Evolutionary conservation across 2,888 invertebrate genomes (phyloP).

Genomic region (Lapara coniferarum): DNA sequence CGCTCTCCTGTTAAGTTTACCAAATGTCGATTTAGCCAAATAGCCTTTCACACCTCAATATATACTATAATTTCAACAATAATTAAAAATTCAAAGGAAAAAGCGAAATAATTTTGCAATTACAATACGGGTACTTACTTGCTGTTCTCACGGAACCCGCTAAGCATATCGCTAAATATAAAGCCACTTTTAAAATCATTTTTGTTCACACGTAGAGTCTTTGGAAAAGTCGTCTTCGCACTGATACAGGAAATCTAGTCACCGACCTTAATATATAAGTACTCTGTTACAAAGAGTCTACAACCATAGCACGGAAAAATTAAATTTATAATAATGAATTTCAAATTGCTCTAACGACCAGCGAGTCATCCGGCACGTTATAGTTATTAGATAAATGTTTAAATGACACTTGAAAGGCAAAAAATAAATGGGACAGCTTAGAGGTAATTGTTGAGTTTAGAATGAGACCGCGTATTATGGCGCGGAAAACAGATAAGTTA

Average conservation of each 20-base stretch:
- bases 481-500: no score
- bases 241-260: conserved; percentile 17
- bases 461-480: neutral
- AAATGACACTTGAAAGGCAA: conserved; percentile 9
- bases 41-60: no score
- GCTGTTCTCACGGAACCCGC: conserved; percentile 1
- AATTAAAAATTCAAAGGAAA: neutral
- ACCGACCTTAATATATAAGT: conserved; percentile 25
- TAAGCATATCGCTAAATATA: conserved; percentile 9
- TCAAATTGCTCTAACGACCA: conserved; percentile 27
- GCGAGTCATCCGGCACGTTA: conserved; percentile 8
- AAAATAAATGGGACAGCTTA: conserved; percentile 20
- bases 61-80: no score
- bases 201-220: conserved; percentile 5
- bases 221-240: conserved; percentile 9
- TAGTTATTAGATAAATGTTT: conserved; percentile 20
- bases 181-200: conserved; percentile 15
- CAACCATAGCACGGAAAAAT: conserved; percentile 22
- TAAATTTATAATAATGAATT: conserved; percentile 29
- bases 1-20: no score
- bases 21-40: no score
- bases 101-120: neutral
- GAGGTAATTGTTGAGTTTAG: conserved; percentile 4
- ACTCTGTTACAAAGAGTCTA: conserved; percentile 10
- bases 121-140: neutral